phyloP scores from a whole-genome alignment of 2,797 vertebrate genomes.

The Antennarius maculatus region DNA sequence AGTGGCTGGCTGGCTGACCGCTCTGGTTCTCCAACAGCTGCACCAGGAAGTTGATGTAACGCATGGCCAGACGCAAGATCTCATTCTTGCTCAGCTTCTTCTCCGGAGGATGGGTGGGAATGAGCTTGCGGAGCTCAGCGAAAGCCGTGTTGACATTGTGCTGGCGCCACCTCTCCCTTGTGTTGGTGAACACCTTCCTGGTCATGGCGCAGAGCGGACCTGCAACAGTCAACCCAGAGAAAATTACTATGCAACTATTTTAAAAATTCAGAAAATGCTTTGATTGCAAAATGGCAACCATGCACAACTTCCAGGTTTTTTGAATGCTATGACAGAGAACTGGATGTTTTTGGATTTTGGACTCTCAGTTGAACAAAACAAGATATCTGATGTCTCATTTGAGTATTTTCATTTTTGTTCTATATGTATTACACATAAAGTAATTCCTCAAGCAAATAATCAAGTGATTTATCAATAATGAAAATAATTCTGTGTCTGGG shows the following conservation, averaged over 20 bases:
- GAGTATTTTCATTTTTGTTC: too few species aligned
- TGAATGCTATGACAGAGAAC: not conserved
- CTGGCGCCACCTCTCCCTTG: conserved; percentile 95
- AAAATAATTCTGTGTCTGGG: not conserved
- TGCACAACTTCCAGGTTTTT: not conserved
- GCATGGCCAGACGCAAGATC: conserved; percentile 96
- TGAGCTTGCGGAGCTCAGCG: conserved; percentile 93
- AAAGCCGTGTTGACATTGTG: conserved; percentile 97
- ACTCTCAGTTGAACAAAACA: not conserved
- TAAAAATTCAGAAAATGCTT: not conserved
- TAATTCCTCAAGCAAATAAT: not conserved
- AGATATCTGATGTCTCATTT: not conserved
- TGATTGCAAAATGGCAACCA: not conserved
- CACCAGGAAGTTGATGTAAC: conserved; percentile 96
- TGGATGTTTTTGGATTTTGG: too few species aligned
- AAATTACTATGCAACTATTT: not conserved
- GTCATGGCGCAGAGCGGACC: conserved; percentile 83
- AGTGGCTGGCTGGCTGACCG: conserved; percentile 79
- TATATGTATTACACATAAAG: too few species aligned
- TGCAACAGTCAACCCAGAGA: conserved; percentile 3
- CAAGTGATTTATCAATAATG: not conserved
- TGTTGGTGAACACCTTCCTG: conserved; percentile 95
- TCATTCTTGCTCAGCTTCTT: conserved; percentile 99
- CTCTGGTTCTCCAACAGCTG: conserved; percentile 91
- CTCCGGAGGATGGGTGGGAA: conserved; percentile 96